A percentile compares a stretch with the other conserved stretches of the same genome.
phyloP scores from a whole-genome alignment of 2,888 invertebrate species.

The Amphipoea oculea region DNA sequence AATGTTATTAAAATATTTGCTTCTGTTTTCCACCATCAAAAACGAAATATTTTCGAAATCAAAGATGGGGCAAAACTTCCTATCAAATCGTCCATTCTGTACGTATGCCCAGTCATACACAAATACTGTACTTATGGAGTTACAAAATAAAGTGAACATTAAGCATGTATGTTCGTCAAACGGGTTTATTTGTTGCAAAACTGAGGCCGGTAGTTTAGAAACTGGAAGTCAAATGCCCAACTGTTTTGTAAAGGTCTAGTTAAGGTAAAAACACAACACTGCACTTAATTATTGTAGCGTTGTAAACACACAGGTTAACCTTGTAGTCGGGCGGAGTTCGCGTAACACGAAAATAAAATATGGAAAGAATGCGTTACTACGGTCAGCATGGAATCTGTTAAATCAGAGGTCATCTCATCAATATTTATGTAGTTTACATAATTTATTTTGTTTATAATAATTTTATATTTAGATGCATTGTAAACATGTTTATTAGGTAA shows the following conservation, averaged over 20 bases:
- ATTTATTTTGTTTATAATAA: slow-evolving; percentile 23
- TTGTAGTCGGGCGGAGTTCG: slow-evolving; percentile 22
- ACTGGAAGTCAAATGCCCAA: slow-evolving; percentile 47
- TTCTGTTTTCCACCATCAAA: slow-evolving; percentile 19
- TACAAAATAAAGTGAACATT: slow-evolving; percentile 47
- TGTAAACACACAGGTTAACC: slow-evolving; percentile 25
- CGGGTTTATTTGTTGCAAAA: slow-evolving; percentile 63
- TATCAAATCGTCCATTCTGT: background rate
- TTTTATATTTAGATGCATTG: slow-evolving; percentile 4
- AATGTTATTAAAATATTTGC: slow-evolving; percentile 26
- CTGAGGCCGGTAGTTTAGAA: slow-evolving; percentile 49
- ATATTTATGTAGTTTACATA: slow-evolving; percentile 31
- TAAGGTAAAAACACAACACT: slow-evolving; percentile 44
- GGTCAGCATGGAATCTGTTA: slow-evolving; percentile 31
- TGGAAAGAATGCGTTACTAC: slow-evolving; percentile 30
- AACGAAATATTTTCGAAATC: slow-evolving; percentile 12
- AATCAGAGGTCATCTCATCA: slow-evolving; percentile 33
- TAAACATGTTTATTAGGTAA: slow-evolving; percentile 14
- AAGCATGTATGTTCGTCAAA: slow-evolving; percentile 48
- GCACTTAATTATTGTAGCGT: slow-evolving; percentile 32
- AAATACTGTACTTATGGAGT: slow-evolving; percentile 26
- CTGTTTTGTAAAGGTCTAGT: slow-evolving; percentile 47
- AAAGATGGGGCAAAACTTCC: background rate
- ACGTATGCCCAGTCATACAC: background rate
- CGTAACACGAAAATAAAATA: slow-evolving; percentile 12